These are phyloP conservation scores for Epinotia demarniana DNA, from an alignment of 2,888 invertebrate genomes.

Conservation along the genomic window DNA sequence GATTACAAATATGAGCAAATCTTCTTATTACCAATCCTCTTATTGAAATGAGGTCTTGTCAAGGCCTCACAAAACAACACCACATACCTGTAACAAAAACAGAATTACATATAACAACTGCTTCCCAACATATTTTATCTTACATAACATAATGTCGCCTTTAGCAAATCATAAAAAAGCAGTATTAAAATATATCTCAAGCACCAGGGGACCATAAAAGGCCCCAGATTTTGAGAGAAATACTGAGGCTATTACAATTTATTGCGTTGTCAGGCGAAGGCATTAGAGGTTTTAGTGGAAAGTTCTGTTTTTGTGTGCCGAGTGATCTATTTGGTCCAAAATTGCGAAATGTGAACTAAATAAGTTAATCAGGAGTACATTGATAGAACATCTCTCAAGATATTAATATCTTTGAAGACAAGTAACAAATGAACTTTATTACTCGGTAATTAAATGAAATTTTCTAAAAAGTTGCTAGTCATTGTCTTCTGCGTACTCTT, in stretches of 20 bases:
- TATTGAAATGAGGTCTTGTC: background rate
- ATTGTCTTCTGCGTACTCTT: too few species aligned
- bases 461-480: too few species aligned
- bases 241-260: conserved; percentile 39
- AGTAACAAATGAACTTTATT: too few species aligned
- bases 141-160: conserved; percentile 23
- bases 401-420: too few species aligned
- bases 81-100: conserved; percentile 42
- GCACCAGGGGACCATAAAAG: conserved; percentile 37
- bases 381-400: too few species aligned
- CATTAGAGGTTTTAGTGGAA: conserved; percentile 21
- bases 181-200: conserved; percentile 42
- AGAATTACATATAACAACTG: conserved; percentile 20
- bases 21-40: background rate
- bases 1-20: background rate
- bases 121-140: conserved; percentile 14
- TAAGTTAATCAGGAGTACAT: too few species aligned
- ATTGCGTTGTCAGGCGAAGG: conserved; percentile 32
- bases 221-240: conserved; percentile 42
- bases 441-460: too few species aligned
- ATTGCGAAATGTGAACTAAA: too few species aligned
- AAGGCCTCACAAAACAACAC: background rate
- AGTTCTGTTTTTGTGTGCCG: background rate
- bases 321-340: background rate
- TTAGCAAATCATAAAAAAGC: conserved; percentile 42